phyloP scores from a whole-genome alignment of 2,113 vertebrate genomes.

The Indicator maculatus region DNA sequence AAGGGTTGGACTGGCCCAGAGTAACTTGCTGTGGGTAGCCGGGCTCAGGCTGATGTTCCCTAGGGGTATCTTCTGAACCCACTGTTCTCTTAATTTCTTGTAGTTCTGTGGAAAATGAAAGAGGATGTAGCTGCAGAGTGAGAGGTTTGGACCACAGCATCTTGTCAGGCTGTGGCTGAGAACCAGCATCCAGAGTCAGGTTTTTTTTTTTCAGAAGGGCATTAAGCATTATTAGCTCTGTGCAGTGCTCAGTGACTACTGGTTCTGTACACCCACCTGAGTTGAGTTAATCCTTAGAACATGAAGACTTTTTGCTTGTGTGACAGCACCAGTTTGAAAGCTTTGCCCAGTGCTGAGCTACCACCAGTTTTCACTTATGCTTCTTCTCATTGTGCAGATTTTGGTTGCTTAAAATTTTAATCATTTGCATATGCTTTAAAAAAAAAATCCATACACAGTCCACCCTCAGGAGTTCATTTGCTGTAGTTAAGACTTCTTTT shows the following conservation, averaged over 20 bases:
- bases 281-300: background rate
- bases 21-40: background rate
- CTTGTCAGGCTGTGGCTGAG: too few relatives aligned
- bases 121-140: accelerated
- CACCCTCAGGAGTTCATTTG: background rate
- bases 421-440: accelerated
- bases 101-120: background rate
- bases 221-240: accelerated
- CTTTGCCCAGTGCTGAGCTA: background rate
- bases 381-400: background rate
- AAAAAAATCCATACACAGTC: background rate
- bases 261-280: accelerated
- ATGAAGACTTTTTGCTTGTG: accelerated
- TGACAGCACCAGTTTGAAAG: background rate
- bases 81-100: accelerated
- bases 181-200: accelerated
- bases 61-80: accelerated
- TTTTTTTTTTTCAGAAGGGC: background rate
- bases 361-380: accelerated
- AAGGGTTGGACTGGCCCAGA: too few relatives aligned
- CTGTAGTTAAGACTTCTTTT: background rate
- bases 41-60: background rate
- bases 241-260: accelerated
- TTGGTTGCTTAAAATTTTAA: background rate
- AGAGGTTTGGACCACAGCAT: background rate